Percentiles rank a stretch among this genome's conserved stretches.
These are phyloP conservation scores for Mactromeris polynyma DNA, from an alignment of 2,888 invertebrate genomes.

Conservation along the genomic window DNA sequence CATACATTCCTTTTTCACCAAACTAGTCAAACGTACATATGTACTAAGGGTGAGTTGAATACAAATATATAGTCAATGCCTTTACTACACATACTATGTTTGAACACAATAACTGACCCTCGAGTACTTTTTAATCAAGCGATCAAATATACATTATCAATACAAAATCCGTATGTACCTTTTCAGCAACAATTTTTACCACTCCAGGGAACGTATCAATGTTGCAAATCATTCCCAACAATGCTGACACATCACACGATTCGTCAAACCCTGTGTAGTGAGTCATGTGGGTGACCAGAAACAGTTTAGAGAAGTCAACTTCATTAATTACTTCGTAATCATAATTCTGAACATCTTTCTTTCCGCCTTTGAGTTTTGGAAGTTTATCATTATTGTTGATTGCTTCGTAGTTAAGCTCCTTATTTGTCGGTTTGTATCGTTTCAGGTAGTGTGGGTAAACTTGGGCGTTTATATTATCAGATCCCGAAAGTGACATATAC, in stretches of 20 bases:
- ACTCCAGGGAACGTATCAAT: slow-evolving; percentile 25
- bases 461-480: slow-evolving; percentile 50
- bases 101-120: no score
- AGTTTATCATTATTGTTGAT: slow-evolving; percentile 55
- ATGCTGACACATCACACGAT: slow-evolving; percentile 53
- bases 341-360: no score
- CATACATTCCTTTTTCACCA: no score
- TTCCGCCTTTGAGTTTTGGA: slow-evolving; percentile 15
- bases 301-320: slow-evolving; percentile 59
- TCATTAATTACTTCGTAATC: slow-evolving; percentile 47
- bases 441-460: slow-evolving; percentile 24
- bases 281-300: slow-evolving; percentile 52
- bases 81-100: no score
- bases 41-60: no score
- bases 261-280: slow-evolving; percentile 58
- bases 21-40: no score
- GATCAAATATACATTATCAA: no score
- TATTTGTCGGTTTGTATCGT: no score
- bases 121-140: no score
- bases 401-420: slow-evolving; percentile 53
- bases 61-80: no score
- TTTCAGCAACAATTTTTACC: slow-evolving; percentile 13
- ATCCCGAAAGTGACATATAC: slow-evolving; percentile 22
- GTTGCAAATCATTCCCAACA: slow-evolving; percentile 48
- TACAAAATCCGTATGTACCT: no score